Evolutionary conservation across 1,140 invertebrate genomes (phyloP), one percentile per base, ranked within the genome.

Genomic region (Magallana ariakensis): DNA sequence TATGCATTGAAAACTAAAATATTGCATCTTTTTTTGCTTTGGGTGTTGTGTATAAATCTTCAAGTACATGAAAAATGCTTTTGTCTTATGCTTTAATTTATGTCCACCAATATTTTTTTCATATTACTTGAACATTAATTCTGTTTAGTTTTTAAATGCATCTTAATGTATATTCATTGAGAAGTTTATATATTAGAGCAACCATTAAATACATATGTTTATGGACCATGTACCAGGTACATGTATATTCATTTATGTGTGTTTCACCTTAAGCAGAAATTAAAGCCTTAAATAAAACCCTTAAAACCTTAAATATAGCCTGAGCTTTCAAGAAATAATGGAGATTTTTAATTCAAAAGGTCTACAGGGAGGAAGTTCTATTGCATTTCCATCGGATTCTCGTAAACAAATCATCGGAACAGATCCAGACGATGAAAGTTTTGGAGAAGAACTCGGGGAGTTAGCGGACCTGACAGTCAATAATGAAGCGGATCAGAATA

Each of bases 381-480:
- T 91, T 62, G 87, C 87, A 70, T 92, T 91, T 85, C 84, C 88
- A 9, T 84, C 86, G 13, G 86, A 84, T 11, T 85, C 90, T 26
- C 85, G 89, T 10, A 90, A 90, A 87, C 91, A 90, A 15, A 91
- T 93, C 70, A 87, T 92, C 66, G 92, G 91, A 56, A 88, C 91
- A 33, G 93, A 92, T 80, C 90, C 92, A 88, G 94, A 95, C 54
- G 97, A 98, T 93, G 96, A 97, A 90, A 96, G 97, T 83, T 95
- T 99, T 88, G 98, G 97, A 83, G 96, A 99, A 88, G 98, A 98
- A 60, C 96, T 99, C 87, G 98, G 98, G 58, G 98, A 99, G 95
- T 96, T 99, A 93, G 98, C 98, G 80, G 97, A 98, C 95, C 96
- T 99, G 86, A 99, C 98, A 82, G 98, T 99, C 88, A 98, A 97